These are phyloP conservation scores for Artibeus lituratus DNA, from an alignment of 2,797 vertebrate genomes.

Conservation along the genomic window DNA sequence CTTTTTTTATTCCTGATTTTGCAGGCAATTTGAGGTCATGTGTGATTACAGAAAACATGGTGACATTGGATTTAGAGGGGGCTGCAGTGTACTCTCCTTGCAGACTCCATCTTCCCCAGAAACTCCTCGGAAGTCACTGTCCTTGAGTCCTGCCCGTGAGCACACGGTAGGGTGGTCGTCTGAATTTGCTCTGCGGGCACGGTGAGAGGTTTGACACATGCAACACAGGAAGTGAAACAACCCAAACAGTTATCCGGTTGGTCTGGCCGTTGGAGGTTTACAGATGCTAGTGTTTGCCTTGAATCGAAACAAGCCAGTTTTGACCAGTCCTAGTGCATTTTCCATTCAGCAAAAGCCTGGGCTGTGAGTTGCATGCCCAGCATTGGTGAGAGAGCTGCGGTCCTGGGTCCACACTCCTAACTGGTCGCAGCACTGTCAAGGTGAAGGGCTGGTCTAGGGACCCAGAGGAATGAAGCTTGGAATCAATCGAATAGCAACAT, in stretches of 20 bases:
- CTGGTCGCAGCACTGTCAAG: background rate
- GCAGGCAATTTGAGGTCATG: background rate
- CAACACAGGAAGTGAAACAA: constrained; percentile 42
- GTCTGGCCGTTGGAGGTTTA: background rate
- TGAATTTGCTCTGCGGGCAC: background rate
- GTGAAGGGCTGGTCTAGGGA: background rate
- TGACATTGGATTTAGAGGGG: background rate
- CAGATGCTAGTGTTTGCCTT: background rate
- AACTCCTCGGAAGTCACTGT: background rate
- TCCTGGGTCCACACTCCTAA: background rate
- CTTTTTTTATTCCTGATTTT: background rate
- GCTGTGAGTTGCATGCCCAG: background rate
- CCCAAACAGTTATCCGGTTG: background rate
- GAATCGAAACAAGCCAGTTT: background rate
- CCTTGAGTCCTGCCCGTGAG: fast-evolving
- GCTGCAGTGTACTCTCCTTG: background rate
- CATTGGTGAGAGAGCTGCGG: background rate
- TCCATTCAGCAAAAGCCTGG: background rate
- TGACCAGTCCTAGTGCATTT: background rate
- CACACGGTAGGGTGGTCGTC: background rate
- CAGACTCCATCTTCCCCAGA: background rate
- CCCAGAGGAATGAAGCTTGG: background rate
- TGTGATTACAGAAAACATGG: background rate
- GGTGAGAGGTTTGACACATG: background rate
- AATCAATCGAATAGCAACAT: background rate